A percentile compares a stretch with the other conserved stretches of the same genome.
phyloP scores from a whole-genome alignment of 1,140 invertebrate species.

The Caenorhabditis remanei region DNA sequence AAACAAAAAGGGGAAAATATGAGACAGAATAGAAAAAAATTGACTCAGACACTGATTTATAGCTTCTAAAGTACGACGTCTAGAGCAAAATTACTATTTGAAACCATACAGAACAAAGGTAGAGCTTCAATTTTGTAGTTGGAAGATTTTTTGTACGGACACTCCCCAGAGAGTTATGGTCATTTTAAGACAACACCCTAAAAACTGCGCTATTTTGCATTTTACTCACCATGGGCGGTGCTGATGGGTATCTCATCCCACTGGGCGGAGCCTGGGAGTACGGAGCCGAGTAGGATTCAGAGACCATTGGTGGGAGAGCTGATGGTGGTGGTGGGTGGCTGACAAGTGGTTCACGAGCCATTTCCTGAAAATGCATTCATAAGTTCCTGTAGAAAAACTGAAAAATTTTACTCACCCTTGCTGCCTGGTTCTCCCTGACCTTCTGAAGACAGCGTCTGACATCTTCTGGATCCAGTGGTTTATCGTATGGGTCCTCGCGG shows the following conservation, averaged over 20 bases:
- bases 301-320: neutral
- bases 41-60: too few relatives aligned
- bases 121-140: too few relatives aligned
- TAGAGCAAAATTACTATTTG: too few relatives aligned
- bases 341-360: conserved; percentile 43
- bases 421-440: conserved; percentile 59
- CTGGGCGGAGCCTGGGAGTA: conserved; percentile 29
- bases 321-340: conserved; percentile 20
- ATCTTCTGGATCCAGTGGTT: conserved; percentile 63
- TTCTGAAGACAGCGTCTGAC: conserved; percentile 60
- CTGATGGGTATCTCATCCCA: conserved; percentile 9
- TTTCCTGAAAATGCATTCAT: neutral
- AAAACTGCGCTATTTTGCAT: too few relatives aligned
- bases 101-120: too few relatives aligned
- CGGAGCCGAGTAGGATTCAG: conserved; percentile 23
- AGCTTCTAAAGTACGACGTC: too few relatives aligned
- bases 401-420: neutral
- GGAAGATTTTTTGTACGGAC: too few relatives aligned
- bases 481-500: conserved; percentile 58
- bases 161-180: too few relatives aligned
- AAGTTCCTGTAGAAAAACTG: neutral
- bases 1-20: too few relatives aligned
- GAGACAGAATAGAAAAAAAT: too few relatives aligned
- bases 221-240: conserved; percentile 12
- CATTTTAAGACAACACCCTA: too few relatives aligned